phyloP scores from a whole-genome alignment of 2,113 vertebrate species.

The Burhinus bistriatus region DNA sequence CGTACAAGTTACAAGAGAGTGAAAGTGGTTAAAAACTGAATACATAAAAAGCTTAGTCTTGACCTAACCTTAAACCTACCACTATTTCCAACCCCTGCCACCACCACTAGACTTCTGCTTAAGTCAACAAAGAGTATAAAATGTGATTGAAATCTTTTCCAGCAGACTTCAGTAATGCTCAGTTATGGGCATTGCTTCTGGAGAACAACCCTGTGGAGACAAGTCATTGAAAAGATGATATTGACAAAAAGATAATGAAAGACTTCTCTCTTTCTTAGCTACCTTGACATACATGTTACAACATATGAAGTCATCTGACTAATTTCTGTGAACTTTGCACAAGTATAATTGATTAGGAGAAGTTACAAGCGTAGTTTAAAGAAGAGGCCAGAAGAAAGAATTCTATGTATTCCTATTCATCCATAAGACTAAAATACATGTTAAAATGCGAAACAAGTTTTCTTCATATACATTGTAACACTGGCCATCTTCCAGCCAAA shows the following conservation, averaged over 20 bases:
- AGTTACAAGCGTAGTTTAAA: not conserved
- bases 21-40: not conserved
- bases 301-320: not conserved
- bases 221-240: not conserved
- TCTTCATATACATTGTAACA: not conserved
- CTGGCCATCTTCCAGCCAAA: not conserved
- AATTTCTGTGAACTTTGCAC: not conserved
- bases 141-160: not conserved
- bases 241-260: not conserved
- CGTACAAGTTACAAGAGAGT: not conserved
- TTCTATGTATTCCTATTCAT: not conserved
- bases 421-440: not conserved
- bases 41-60: not conserved
- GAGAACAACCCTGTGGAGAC: not conserved
- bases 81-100: not conserved
- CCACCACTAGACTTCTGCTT: not conserved
- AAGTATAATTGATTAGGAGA: not conserved
- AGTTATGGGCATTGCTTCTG: not conserved
- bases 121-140: not conserved
- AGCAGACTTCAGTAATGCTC: fast-evolving
- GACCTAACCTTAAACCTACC: not conserved
- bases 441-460: not conserved
- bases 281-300: not conserved
- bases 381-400: not conserved
- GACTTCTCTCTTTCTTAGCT: not conserved